A percentile compares a stretch with the other conserved stretches of the same genome.
Conservation (phyloP, 2,888 invertebrate genomes). For the Anarsia innoxiella region DNA sequence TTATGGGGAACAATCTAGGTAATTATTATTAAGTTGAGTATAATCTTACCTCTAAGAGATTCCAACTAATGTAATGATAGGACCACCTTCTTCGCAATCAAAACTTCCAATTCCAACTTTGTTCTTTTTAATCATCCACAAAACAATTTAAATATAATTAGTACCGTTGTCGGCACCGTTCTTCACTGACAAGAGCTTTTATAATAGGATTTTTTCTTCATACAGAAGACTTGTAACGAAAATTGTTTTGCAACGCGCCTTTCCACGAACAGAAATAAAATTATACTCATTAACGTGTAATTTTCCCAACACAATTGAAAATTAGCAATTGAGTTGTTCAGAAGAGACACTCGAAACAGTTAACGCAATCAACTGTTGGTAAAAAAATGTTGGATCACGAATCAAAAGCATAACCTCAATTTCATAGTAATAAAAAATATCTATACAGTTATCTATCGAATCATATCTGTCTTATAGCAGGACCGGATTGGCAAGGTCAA, state of each 20-base stretch:
- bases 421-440: slow-evolving; percentile 55
- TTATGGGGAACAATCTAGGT: no score
- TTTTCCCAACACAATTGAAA: slow-evolving; percentile 10
- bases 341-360: slow-evolving; percentile 11
- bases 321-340: slow-evolving; percentile 6
- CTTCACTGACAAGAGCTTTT: slow-evolving; percentile 20
- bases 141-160: slow-evolving; percentile 19
- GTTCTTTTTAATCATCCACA: background rate
- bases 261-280: slow-evolving; percentile 8
- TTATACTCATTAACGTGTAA: slow-evolving; percentile 9
- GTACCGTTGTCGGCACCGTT: slow-evolving; percentile 31
- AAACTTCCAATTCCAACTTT: no score
- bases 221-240: slow-evolving; percentile 15
- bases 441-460: slow-evolving; percentile 70
- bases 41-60: no score
- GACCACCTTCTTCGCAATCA: no score
- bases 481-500: slow-evolving; percentile 44
- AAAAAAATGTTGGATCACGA: slow-evolving; percentile 26
- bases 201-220: slow-evolving; percentile 19
- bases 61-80: no score
- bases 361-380: slow-evolving; percentile 12
- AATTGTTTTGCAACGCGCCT: slow-evolving; percentile 6
- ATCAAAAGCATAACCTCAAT: slow-evolving; percentile 57
- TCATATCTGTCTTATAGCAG: slow-evolving; percentile 58
- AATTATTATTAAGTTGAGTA: no score